Evolutionary conservation across 2,888 invertebrate genomes (phyloP).

Genomic region (Polydrusus pterygomalis): DNA sequence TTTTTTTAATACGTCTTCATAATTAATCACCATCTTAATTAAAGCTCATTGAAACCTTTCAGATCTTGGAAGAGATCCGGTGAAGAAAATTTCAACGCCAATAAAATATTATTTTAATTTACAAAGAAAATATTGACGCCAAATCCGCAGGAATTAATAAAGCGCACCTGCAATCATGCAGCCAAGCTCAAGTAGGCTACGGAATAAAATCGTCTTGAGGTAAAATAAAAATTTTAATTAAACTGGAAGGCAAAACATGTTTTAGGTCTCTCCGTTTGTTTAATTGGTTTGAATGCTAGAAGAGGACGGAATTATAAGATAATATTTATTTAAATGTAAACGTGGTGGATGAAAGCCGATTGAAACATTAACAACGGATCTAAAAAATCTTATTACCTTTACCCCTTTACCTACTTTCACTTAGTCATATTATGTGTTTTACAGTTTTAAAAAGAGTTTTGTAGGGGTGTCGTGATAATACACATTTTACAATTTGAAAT

Average conservation of each 20-base stretch:
- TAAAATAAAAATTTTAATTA: conserved; percentile 35
- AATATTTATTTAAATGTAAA: conserved; percentile 32
- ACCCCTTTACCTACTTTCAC: too few species aligned
- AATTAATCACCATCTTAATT: neutral
- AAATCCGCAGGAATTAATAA: conserved; percentile 20
- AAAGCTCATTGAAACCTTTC: neutral
- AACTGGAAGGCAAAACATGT: conserved; percentile 31
- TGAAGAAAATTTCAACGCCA: neutral
- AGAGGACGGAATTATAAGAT: conserved; percentile 35
- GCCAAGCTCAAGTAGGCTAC: neutral
- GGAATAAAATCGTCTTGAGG: conserved; percentile 12
- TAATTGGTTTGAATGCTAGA: conserved; percentile 38
- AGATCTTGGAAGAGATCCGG: neutral
- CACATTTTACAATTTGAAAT: too few species aligned
- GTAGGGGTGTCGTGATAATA: too few species aligned
- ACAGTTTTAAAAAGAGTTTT: too few species aligned
- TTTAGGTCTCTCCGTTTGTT: conserved; percentile 33
- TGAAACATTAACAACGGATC: neutral
- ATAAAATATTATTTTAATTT: conserved; percentile 25
- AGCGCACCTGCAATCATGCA: conserved; percentile 29
- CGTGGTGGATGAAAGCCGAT: conserved; percentile 4
- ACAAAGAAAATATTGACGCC: conserved; percentile 8
- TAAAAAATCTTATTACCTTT: too few species aligned
- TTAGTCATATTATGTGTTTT: too few species aligned
- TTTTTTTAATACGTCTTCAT: too few species aligned